Evolutionary conservation across 2,113 vertebrate genomes (phyloP).

Genomic region (Tachycineta bicolor): DNA sequence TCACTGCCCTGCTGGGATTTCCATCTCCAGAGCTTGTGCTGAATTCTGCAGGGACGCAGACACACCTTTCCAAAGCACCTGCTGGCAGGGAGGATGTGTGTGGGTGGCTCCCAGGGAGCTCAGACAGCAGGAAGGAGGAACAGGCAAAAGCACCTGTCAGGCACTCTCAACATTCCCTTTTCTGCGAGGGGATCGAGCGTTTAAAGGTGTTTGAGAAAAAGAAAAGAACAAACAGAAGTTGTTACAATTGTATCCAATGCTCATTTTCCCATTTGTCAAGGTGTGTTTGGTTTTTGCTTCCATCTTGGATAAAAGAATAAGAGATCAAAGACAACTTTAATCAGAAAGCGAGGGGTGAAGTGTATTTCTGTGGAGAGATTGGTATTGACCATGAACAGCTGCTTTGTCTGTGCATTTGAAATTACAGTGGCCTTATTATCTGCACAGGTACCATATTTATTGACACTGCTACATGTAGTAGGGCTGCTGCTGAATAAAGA

Average conservation of each 20-base stretch:
- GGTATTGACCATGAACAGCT: neutral
- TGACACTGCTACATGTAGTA: neutral
- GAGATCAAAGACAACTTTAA: neutral
- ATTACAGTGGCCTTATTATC: neutral
- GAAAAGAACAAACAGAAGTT: neutral
- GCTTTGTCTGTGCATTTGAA: neutral
- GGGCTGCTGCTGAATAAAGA: neutral
- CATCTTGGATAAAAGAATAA: neutral
- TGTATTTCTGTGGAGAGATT: neutral
- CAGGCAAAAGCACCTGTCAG: conserved; percentile 4
- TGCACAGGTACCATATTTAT: neutral
- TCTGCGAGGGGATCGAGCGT: neutral
- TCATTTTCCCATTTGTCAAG: neutral
- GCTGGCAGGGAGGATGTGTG: neutral
- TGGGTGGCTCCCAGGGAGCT: conserved; percentile 7
- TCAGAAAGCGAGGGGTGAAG: neutral
- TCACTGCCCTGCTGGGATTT: neutral
- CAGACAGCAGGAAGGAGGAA: neutral
- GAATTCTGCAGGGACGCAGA: neutral
- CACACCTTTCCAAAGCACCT: conserved; percentile 25
- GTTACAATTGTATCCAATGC: neutral
- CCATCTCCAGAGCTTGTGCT: neutral
- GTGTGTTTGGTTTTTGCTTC: neutral
- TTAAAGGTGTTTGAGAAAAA: neutral
- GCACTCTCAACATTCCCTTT: neutral